Percentiles rank a stretch among this genome's conserved stretches.
phyloP scores from a whole-genome alignment of 2,888 invertebrate genomes.

The Zonitis immaculata region DNA sequence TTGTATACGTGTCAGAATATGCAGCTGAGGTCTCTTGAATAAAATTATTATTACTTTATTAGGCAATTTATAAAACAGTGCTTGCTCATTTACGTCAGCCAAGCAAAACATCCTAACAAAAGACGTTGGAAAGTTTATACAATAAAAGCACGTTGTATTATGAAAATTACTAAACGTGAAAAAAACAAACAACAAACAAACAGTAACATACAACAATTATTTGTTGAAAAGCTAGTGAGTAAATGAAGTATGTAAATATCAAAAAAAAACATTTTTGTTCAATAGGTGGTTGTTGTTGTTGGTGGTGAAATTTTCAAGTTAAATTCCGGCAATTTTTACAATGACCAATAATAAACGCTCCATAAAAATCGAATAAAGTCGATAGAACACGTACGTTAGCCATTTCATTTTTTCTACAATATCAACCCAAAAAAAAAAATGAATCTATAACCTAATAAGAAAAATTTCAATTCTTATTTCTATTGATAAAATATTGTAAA shows the following conservation, averaged over 20 bases:
- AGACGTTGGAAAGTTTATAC: not conserved
- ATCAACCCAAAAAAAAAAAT: too few relatives aligned
- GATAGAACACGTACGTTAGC: conserved; percentile 17
- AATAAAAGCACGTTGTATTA: not conserved
- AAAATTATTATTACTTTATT: not conserved
- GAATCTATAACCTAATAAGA: too few relatives aligned
- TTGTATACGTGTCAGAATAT: not conserved
- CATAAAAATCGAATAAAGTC: conserved; percentile 12
- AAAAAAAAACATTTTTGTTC: too few relatives aligned
- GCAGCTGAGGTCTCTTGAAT: not conserved
- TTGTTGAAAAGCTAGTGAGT: too few relatives aligned
- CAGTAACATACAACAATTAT: too few relatives aligned
- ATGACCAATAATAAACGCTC: conserved; percentile 10
- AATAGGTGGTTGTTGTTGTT: too few relatives aligned
- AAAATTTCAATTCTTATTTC: too few relatives aligned
- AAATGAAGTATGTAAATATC: not conserved
- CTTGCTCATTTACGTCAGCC: not conserved
- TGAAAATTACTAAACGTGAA: not conserved
- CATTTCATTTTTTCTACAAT: conserved; percentile 4
- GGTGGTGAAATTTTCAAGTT: too few relatives aligned
- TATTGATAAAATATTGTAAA: too few relatives aligned
- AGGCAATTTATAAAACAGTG: conserved; percentile 1
- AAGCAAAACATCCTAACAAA: not conserved
- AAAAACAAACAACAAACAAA: not conserved
- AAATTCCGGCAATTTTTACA: conserved; percentile 1